Evolutionary conservation across 2,797 vertebrate genomes (phyloP).

Genomic region (Acridotheres tristis): DNA sequence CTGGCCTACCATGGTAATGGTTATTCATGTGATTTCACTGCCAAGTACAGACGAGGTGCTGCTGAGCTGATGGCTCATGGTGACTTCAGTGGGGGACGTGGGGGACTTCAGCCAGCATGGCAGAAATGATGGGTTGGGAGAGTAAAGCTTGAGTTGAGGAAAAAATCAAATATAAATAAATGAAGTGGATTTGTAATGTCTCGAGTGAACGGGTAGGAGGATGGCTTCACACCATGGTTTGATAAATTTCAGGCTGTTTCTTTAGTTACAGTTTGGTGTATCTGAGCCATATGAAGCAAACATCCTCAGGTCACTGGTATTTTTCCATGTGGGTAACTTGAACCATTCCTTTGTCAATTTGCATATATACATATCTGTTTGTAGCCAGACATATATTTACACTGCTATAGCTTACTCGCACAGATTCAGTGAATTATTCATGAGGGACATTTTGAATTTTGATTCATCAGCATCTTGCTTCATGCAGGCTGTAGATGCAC

Average conservation of each 20-base stretch:
- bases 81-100: not conserved
- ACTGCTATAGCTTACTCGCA: not conserved
- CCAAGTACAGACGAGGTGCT: not conserved
- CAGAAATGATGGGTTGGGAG: not conserved
- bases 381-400: not conserved
- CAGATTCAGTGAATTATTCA: conserved; percentile 32
- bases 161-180: not conserved
- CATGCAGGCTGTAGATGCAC: not conserved
- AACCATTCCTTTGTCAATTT: not conserved
- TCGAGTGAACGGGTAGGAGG: not conserved
- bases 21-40: conserved; percentile 42
- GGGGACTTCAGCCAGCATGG: not conserved
- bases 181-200: not conserved
- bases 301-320: not conserved
- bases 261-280: not conserved
- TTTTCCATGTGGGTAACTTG: not conserved
- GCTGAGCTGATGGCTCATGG: not conserved
- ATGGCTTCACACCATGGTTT: not conserved
- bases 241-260: not conserved
- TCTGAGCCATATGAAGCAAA: not conserved
- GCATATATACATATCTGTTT: not conserved
- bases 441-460: conserved; percentile 1
- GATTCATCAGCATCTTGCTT: not conserved
- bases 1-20: conserved; percentile 4
- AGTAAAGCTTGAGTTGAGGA: not conserved